Evolutionary conservation across 2,113 vertebrate genomes (phyloP).

Genomic region (Myotis davidii): DNA sequence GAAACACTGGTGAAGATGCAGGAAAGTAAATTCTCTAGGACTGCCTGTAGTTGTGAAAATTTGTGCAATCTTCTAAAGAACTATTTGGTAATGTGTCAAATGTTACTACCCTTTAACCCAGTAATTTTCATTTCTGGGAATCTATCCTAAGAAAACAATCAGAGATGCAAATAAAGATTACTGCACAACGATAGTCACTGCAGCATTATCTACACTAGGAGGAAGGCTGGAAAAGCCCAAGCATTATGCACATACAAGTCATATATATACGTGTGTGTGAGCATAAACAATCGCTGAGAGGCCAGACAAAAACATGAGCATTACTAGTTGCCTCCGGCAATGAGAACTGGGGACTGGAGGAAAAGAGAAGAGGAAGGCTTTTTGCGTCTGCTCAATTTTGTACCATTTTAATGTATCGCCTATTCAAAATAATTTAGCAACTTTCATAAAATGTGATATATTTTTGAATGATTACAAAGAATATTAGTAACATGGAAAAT

Average conservation of each 20-base stretch:
- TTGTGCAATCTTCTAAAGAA: neutral
- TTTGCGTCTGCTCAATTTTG: neutral
- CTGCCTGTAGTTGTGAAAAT: neutral
- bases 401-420: neutral
- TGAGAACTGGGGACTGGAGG: neutral
- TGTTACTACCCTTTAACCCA: neutral
- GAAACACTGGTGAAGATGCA: neutral
- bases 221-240: neutral
- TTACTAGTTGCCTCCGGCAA: neutral
- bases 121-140: neutral
- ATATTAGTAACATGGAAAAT: neutral
- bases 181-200: neutral
- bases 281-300: neutral
- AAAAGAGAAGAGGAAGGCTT: neutral
- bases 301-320: neutral
- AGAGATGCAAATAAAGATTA: neutral
- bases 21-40: neutral
- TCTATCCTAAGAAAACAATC: slow-evolving; percentile 15
- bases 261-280: neutral
- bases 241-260: neutral
- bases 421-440: slow-evolving; percentile 41
- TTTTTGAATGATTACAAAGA: slow-evolving; percentile 7
- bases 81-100: neutral
- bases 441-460: neutral
- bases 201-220: neutral